Base-by-base conservation (phyloP, 2,113 vertebrate genomes). In the Acanthochromis polyacanthus region DNA sequence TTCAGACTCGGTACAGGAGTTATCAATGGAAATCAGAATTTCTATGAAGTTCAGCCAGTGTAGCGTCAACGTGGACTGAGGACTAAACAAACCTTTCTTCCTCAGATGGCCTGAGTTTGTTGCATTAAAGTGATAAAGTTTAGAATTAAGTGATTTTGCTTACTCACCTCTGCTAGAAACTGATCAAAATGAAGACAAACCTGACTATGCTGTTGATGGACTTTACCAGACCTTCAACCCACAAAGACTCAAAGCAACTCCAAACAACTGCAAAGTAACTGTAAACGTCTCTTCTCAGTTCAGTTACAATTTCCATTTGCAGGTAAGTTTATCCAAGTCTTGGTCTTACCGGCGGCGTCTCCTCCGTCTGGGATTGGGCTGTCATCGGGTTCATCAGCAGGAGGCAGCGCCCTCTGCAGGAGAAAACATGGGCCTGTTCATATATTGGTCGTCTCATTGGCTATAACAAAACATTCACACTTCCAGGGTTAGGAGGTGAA, bases 291-390 rank as follows among this genome's bases (percentile, higher is more conserved):
- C 36, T 10, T 43, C 10, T 43, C 40, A 43, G 3, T 43, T 43
- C 10, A 43, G 40, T 11, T 43, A 1, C 2, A 32, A 36, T 17
- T n/a, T 70, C 10, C 16, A 57, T n/a, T 23, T 57, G 32, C 30
- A 51, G n/a, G 28, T n/a, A 1, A 20, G 1, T 45, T 7, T 36
- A 57, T 25, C 23, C 25, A 3, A 14, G 51, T 43, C 40, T 43
- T 23, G 28, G 0, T 68, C 81, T 88, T 86, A 95, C 95, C 94
- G 4, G 65, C 57, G 36, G 30, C 25, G 0, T 94, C 87, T 19
- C 56, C 72, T 23, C 1, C 90, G 0, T 23, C 72, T 6, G 77
- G 0, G 52, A 61, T 15, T 1, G 74, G 16, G 14, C 23, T 28
- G 56, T 71, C 66, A 16, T 89, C 91, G 7, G 91, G 77, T 56